Percentiles rank a stretch among this genome's conserved stretches.
Evolutionary conservation across 2,888 invertebrate genomes (phyloP).

Genomic region (Ichneumoninae sp.): DNA sequence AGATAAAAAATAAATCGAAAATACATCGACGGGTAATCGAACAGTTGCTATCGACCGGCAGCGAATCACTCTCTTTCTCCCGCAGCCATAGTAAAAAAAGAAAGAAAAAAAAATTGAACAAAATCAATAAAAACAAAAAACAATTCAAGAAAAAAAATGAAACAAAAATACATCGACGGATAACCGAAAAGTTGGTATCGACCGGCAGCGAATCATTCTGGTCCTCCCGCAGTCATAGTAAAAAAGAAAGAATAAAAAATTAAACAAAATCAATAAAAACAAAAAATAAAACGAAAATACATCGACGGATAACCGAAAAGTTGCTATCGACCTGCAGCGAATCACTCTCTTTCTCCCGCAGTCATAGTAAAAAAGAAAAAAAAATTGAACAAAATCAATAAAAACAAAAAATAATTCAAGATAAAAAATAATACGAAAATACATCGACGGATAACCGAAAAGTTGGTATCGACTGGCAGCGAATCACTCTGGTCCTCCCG

Average conservation of each 20-base stretch:
- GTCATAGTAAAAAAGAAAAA: not conserved
- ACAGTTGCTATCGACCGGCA: not conserved
- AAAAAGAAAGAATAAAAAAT: constrained; percentile 3
- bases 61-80: constrained; percentile 24
- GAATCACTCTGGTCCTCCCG: constrained; percentile 31
- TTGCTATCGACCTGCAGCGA: constrained; percentile 11
- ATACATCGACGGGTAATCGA: constrained; percentile 25
- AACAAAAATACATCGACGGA: not conserved
- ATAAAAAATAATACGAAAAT: not conserved
- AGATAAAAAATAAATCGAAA: no score
- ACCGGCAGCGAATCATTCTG: constrained; percentile 25
- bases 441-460: constrained; percentile 26
- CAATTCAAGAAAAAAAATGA: no score
- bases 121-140: no score
- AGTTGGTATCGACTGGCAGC: constrained; percentile 2
- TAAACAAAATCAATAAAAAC: no score
- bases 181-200: constrained; percentile 8
- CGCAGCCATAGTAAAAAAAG: not conserved
- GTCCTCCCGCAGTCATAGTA: not conserved
- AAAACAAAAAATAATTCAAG: no score
- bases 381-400: not conserved
- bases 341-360: constrained; percentile 21
- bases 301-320: constrained; percentile 20
- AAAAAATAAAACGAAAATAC: not conserved
- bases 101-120: no score